Evolutionary conservation across 2,113 vertebrate genomes (phyloP).

Genomic region (Sylvietta virens): DNA sequence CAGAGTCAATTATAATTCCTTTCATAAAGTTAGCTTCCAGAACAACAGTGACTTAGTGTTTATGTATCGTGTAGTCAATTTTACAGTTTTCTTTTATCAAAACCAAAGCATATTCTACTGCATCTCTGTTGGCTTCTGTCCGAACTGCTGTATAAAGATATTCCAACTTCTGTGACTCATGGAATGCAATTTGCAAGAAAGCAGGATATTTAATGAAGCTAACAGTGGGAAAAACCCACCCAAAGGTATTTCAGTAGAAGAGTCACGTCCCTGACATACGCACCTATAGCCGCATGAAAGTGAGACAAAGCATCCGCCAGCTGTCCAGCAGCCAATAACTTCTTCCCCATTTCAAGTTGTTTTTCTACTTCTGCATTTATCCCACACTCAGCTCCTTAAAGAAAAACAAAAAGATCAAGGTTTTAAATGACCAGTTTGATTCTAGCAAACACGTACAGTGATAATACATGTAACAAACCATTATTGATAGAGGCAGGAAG

Average conservation of each 20-base stretch:
- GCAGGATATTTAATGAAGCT: background rate
- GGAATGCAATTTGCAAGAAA: background rate
- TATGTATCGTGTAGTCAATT: background rate
- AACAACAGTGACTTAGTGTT: background rate
- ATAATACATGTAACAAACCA: background rate
- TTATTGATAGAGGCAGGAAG: background rate
- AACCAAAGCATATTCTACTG: background rate
- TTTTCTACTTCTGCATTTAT: constrained; percentile 90
- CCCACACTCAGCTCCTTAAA: constrained; percentile 88
- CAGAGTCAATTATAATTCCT: background rate
- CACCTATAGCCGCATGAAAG: constrained; percentile 95
- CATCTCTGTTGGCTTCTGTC: background rate
- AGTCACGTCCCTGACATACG: constrained; percentile 36
- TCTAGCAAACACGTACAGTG: background rate
- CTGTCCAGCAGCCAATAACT: constrained; percentile 94
- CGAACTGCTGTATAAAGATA: background rate
- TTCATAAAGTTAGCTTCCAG: background rate
- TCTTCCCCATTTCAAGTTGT: constrained; percentile 98
- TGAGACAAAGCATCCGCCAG: constrained; percentile 95
- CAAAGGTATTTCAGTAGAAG: background rate
- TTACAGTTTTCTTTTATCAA: background rate
- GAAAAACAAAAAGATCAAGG: background rate
- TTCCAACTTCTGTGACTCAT: background rate
- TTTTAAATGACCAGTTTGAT: background rate
- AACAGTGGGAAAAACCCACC: background rate